Evolutionary conservation across 2,797 vertebrate genomes (phyloP).

Genomic region (Loriculus beryllinus): DNA sequence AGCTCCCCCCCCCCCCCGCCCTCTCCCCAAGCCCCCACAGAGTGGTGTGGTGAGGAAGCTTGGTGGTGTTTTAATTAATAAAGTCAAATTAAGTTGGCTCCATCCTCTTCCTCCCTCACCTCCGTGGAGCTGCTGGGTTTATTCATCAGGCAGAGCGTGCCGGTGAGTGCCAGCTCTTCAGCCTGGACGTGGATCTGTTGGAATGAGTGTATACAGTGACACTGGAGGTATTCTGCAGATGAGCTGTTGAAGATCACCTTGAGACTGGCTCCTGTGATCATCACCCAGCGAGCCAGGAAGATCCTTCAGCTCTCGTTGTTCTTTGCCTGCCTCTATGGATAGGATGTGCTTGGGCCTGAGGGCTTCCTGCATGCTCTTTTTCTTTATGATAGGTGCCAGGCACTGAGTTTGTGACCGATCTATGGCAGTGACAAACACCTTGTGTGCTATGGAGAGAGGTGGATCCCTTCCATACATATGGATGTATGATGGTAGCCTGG

Average conservation of each 20-base stretch:
- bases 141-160: neutral
- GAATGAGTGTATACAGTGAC: neutral
- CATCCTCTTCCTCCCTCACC: slow-evolving; percentile 11
- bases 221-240: neutral
- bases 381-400: neutral
- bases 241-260: neutral
- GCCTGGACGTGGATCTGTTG: neutral
- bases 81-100: slow-evolving; percentile 49
- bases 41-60: slow-evolving; percentile 1
- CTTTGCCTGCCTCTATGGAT: neutral
- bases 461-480: neutral
- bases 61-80: slow-evolving; percentile 56
- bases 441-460: neutral
- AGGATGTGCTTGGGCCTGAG: neutral
- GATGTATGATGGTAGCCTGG: neutral
- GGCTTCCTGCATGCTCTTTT: neutral
- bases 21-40: neutral
- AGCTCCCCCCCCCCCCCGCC: neutral
- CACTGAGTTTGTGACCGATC: neutral
- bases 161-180: neutral
- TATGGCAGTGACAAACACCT: neutral
- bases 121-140: neutral
- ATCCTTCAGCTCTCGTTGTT: neutral
- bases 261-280: neutral
- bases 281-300: neutral